phyloP scores from a whole-genome alignment of 2,888 invertebrate genomes.

The Coelinius sp. region DNA sequence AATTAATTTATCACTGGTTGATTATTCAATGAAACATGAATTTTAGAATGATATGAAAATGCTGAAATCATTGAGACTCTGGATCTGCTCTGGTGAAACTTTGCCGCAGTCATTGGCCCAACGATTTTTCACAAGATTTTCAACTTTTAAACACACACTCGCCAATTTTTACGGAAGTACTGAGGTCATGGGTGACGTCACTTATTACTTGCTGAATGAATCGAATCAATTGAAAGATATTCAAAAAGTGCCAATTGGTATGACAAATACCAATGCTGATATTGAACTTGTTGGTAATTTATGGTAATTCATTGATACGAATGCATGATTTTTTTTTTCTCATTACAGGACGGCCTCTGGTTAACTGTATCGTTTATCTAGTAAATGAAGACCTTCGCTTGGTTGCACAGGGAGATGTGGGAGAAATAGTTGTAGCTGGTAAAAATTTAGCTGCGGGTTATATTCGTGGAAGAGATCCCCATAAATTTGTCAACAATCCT shows the following conservation, averaged over 20 bases:
- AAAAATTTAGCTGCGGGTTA: conserved; percentile 86
- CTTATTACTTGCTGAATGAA: conserved; percentile 80
- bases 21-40: background rate
- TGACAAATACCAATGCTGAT: conserved; percentile 54
- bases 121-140: conserved; percentile 84
- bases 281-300: conserved; percentile 2
- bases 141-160: conserved; percentile 77
- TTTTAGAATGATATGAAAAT: conserved; percentile 51
- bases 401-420: conserved; percentile 81
- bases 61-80: conserved; percentile 78
- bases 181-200: conserved; percentile 93
- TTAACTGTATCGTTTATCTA: conserved; percentile 86
- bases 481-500: conserved; percentile 83
- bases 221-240: conserved; percentile 75
- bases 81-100: conserved; percentile 92
- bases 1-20: background rate
- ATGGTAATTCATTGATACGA: conserved; percentile 15
- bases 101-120: conserved; percentile 79
- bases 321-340: conserved; percentile 26
- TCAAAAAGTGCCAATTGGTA: conserved; percentile 87
- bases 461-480: conserved; percentile 81
- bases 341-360: conserved; percentile 79
- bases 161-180: conserved; percentile 94
- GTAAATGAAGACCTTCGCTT: conserved; percentile 82
- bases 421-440: conserved; percentile 88